A percentile compares a stretch with the other conserved stretches of the same genome.
These are phyloP conservation scores for Tenthredo distinguenda DNA, from an alignment of 2,888 invertebrate species.

Conservation along the genomic window DNA sequence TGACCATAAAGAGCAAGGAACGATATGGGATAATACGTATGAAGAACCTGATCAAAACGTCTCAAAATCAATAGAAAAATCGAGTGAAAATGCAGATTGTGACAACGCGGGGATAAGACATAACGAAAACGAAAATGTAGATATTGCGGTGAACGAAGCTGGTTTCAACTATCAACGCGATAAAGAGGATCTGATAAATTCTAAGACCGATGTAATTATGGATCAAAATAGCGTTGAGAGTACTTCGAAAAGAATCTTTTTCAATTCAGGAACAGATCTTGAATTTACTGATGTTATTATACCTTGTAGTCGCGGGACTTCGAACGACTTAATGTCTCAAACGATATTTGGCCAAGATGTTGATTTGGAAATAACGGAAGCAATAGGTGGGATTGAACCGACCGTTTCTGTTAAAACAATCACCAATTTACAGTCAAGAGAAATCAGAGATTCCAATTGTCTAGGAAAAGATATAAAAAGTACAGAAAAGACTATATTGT, in stretches of 20 bases:
- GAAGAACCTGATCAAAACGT: slow-evolving; percentile 69
- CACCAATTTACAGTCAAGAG: background rate
- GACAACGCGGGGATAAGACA: background rate
- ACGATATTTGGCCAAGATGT: slow-evolving; percentile 11
- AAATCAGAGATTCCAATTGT: background rate
- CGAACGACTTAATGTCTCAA: background rate
- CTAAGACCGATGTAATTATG: background rate
- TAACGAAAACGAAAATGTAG: background rate
- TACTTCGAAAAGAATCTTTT: background rate
- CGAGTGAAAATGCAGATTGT: background rate
- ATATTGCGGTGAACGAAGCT: background rate
- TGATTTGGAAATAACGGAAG: slow-evolving; percentile 35
- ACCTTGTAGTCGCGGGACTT: background rate
- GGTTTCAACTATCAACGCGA: background rate
- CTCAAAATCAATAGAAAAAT: background rate
- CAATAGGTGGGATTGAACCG: slow-evolving; percentile 23
- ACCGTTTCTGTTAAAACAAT: slow-evolving; percentile 4
- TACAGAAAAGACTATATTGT: background rate
- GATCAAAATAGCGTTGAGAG: background rate
- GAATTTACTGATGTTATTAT: slow-evolving; percentile 30
- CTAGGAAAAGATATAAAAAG: background rate
- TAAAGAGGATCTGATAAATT: background rate
- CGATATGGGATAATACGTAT: slow-evolving; percentile 72
- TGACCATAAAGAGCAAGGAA: slow-evolving; percentile 70
- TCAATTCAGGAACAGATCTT: slow-evolving; percentile 3